Base-by-base conservation (phyloP, 2,113 vertebrate species). In the Conger conger region DNA sequence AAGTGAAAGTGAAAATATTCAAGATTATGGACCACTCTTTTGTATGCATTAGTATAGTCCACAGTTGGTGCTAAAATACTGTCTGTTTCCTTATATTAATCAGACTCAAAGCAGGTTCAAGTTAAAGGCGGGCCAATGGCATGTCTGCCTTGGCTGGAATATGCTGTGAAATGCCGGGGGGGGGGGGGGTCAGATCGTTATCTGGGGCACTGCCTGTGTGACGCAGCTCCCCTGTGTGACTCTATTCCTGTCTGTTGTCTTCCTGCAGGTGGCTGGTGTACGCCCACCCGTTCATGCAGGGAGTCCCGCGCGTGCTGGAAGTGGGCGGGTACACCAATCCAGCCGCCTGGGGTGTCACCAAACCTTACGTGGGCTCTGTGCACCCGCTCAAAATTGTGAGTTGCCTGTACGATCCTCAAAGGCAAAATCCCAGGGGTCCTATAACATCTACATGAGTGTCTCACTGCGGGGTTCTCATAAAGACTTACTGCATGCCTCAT, bases 321-420 rank as follows among this genome's bases (percentile, higher is more conserved):
- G 96, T 98, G 0, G 98, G 98, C 0, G 95, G 97, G 0, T 99
- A 96, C 81, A 76, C 95, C 45, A 98, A 68, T 83, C 94, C 95
- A 18, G 95, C 95, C n/a, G 93, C 96, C 9, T 99, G 97, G 97
- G 96, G 96, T 13, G 94, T 96, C 7, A 94, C 95, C 50, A 90
- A 96, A 7, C 92, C 96, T 0, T 95, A 94, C 0, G 93, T 99
- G 90, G 95, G 93, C 45, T 99, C 98, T 9, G 45, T 99, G 84
- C 96, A 97, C 86, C 97, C 98, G 15, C 93, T 99, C 87, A 96
- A 94, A 94, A 93, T 98, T 88, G 98, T 99, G 93, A 94, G 97
- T 86, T 4, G 5, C 30, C 3, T 30, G n/a, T 33, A 11, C 3
- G 45, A 50, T 50, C 45, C 45, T 50, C 15, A 50, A 50, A 50